Evolutionary conservation across 2,113 vertebrate species (phyloP).

Genomic region (Ptilonorhynchus violaceus): DNA sequence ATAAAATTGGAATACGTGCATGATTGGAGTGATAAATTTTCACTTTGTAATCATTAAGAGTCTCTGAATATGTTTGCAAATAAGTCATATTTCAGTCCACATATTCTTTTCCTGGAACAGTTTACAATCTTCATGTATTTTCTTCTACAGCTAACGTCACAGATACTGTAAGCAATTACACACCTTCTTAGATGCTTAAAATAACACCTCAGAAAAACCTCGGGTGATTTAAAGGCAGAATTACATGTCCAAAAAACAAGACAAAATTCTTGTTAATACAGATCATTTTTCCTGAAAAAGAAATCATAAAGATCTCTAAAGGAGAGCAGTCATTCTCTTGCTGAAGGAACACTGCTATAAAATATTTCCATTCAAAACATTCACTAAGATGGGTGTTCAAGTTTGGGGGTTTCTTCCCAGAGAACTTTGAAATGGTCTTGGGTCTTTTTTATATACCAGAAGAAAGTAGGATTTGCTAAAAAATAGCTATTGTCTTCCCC

Average conservation of each 20-base stretch:
- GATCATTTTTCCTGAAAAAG: background rate
- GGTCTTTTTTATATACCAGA: background rate
- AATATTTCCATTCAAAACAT: background rate
- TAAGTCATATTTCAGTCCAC: background rate
- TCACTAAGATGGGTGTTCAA: background rate
- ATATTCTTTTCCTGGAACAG: background rate
- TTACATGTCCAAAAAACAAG: background rate
- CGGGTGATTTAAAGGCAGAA: background rate
- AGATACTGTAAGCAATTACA: background rate
- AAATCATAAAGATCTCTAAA: background rate
- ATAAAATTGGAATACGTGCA: background rate
- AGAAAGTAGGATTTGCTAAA: background rate
- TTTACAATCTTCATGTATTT: background rate
- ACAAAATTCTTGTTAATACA: background rate
- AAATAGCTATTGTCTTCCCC: background rate
- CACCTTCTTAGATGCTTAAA: background rate
- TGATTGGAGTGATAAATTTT: background rate
- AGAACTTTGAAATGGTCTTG: background rate
- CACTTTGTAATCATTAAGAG: background rate
- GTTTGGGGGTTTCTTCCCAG: fast-evolving
- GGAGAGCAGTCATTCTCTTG: background rate
- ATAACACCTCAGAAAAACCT: background rate
- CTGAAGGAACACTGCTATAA: background rate
- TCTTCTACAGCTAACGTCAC: background rate
- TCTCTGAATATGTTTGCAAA: background rate